A percentile compares a stretch with the other conserved stretches of the same genome.
phyloP scores from a whole-genome alignment of 2,113 vertebrate genomes.

The Poeciliopsis retropinna region DNA sequence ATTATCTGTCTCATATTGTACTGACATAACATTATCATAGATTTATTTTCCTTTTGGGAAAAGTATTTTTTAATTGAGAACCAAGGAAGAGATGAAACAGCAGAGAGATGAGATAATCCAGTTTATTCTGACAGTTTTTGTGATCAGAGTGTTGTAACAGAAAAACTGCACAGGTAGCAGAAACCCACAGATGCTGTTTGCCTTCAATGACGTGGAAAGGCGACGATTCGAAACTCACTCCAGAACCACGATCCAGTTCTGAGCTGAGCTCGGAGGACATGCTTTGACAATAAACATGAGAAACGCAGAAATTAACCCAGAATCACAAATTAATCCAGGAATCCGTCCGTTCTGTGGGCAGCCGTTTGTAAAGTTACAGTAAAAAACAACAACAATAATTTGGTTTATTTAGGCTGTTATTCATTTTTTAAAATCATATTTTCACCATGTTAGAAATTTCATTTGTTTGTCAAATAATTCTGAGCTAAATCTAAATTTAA shows the following conservation, averaged over 20 bases:
- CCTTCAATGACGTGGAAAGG: not conserved
- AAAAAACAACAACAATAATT: too few relatives aligned
- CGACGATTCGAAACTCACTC: conserved; percentile 5
- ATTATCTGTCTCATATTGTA: too few relatives aligned
- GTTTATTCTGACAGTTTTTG: conserved; percentile 5
- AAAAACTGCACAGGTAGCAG: not conserved
- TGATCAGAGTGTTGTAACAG: not conserved
- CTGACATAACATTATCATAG: too few relatives aligned
- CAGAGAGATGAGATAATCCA: not conserved
- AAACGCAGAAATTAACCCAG: not conserved
- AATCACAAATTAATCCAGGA: not conserved
- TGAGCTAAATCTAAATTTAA: too few relatives aligned
- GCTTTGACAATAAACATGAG: conserved; percentile 35
- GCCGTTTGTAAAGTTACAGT: too few relatives aligned
- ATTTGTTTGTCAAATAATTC: too few relatives aligned
- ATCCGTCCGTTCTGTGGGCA: too few relatives aligned
- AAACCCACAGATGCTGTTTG: not conserved
- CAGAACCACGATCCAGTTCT: not conserved
- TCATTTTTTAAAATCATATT: too few relatives aligned
- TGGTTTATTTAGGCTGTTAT: too few relatives aligned
- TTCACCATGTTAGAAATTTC: too few relatives aligned
- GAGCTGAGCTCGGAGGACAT: conserved; percentile 16
- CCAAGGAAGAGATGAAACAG: not conserved
- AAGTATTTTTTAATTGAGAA: not conserved
- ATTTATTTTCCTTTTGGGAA: too few relatives aligned